A percentile compares a stretch with the other conserved stretches of the same genome.
These are phyloP conservation scores for Taenioides sp. DNA, from an alignment of 2,797 vertebrate genomes.

Conservation along the genomic window DNA sequence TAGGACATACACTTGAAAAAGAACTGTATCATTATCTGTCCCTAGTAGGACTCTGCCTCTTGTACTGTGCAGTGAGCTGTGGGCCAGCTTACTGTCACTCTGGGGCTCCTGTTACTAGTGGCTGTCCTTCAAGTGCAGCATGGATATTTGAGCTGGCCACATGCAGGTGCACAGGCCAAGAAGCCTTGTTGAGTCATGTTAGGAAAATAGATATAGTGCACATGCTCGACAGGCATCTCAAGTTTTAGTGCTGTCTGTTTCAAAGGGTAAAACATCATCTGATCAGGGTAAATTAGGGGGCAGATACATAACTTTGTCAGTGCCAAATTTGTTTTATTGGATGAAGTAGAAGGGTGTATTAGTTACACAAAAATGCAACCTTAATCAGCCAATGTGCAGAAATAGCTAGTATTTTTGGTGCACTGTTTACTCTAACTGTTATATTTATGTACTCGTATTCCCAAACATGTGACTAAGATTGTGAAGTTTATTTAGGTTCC, in stretches of 20 bases:
- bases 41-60: constrained; percentile 43
- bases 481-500: constrained; percentile 51
- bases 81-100: constrained; percentile 48
- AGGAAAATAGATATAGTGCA: constrained; percentile 40
- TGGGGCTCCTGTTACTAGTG: constrained; percentile 52
- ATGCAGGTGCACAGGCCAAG: constrained; percentile 49
- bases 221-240: constrained; percentile 19
- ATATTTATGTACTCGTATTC: not conserved
- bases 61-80: constrained; percentile 18
- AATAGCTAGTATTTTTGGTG: not conserved
- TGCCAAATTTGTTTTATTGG: constrained; percentile 30
- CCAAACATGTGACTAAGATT: constrained; percentile 3
- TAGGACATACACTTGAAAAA: constrained; percentile 52
- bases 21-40: constrained; percentile 59
- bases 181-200: constrained; percentile 44
- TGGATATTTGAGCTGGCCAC: constrained; percentile 43
- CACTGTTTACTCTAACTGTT: not conserved
- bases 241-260: constrained; percentile 20
- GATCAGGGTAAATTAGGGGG: constrained; percentile 33
- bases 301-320: constrained; percentile 42
- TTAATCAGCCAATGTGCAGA: constrained; percentile 4
- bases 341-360: constrained; percentile 17
- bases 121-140: constrained; percentile 41
- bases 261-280: constrained; percentile 18
- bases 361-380: constrained; percentile 12